Evolutionary conservation across 2,797 vertebrate species (phyloP).

Genomic region (Siniperca scherzeri): DNA sequence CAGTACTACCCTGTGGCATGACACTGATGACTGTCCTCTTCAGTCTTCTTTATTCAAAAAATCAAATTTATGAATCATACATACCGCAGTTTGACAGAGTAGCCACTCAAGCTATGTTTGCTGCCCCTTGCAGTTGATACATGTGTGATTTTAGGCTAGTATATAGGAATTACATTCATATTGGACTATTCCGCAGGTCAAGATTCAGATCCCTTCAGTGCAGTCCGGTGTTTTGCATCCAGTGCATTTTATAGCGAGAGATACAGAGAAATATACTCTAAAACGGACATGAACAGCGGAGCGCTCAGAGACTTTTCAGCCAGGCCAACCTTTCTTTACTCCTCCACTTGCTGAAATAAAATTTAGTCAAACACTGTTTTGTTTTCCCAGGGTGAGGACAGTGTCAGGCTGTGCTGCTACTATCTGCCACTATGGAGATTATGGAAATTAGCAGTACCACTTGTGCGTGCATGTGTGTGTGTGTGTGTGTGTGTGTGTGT

Average conservation of each 20-base stretch:
- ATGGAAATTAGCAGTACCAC: constrained; percentile 19
- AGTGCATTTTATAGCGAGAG: not conserved
- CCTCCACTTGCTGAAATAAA: not conserved
- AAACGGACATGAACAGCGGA: not conserved
- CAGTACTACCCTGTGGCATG: too few species aligned
- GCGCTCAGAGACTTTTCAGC: not conserved
- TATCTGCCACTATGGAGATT: constrained; percentile 21
- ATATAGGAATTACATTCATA: not conserved
- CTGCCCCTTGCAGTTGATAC: not conserved
- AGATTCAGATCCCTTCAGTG: not conserved
- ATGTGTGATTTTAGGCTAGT: not conserved
- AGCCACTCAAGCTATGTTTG: not conserved
- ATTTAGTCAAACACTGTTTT: not conserved
- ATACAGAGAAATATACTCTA: not conserved
- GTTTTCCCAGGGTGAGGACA: not conserved
- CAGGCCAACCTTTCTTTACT: not conserved
- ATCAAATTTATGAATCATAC: too few species aligned
- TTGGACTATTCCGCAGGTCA: not conserved
- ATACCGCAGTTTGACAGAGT: too few species aligned
- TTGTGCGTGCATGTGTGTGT: constrained; percentile 25
- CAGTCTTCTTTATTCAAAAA: too few species aligned
- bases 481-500: constrained; percentile 12
- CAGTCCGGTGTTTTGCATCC: not conserved
- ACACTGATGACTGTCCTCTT: too few species aligned
- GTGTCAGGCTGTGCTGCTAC: constrained; percentile 13